These are phyloP conservation scores for Bos indicus DNA, from an alignment of 2,113 vertebrate genomes.

Conservation along the genomic window DNA sequence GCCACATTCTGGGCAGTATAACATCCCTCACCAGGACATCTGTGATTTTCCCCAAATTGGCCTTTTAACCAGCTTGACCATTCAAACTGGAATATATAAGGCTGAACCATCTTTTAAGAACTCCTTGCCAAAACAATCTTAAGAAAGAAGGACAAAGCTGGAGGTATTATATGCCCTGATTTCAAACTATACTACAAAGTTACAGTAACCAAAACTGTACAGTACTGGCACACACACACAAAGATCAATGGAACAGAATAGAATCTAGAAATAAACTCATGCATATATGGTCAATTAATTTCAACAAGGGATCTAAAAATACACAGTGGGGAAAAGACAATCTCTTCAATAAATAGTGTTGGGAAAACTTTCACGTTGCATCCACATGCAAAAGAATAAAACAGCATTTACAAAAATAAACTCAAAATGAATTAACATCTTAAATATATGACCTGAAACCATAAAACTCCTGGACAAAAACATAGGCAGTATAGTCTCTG, in stretches of 20 bases:
- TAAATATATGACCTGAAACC: background rate
- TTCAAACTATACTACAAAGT: background rate
- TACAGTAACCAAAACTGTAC: background rate
- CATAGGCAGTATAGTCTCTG: background rate
- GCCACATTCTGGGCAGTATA: background rate
- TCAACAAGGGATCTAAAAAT: background rate
- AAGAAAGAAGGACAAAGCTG: background rate
- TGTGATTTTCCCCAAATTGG: background rate
- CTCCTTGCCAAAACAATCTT: background rate
- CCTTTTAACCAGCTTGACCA: background rate
- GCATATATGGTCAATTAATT: background rate
- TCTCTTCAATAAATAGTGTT: background rate
- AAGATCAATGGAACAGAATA: background rate
- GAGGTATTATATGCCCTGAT: background rate
- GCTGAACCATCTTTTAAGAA: background rate
- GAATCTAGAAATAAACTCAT: background rate
- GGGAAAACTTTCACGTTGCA: background rate
- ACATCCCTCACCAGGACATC: background rate
- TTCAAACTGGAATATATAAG: background rate
- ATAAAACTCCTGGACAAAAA: background rate
- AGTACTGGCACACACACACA: background rate
- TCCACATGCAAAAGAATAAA: background rate
- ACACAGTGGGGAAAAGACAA: background rate
- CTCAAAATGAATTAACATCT: background rate
- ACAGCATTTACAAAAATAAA: background rate